phyloP scores from a whole-genome alignment of 2,113 vertebrate genomes.

The Semnornis frantzii region DNA sequence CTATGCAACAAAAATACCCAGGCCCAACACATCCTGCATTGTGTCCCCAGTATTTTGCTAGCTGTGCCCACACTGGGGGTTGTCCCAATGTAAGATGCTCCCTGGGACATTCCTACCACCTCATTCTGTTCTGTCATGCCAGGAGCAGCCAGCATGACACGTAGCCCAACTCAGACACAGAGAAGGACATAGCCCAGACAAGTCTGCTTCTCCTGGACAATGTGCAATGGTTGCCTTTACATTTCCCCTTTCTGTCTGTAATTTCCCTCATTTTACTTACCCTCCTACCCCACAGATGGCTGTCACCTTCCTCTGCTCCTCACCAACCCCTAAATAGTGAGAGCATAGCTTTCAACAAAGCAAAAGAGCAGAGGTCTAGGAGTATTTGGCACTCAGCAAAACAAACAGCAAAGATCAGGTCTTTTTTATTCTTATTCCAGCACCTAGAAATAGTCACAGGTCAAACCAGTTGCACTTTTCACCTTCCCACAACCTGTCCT shows the following conservation, averaged over 20 bases:
- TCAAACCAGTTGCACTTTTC: slow-evolving; percentile 18
- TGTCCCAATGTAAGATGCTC: background rate
- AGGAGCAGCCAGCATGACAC: background rate
- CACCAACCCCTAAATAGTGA: background rate
- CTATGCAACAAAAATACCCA: background rate
- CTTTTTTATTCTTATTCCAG: background rate
- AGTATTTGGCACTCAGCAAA: background rate
- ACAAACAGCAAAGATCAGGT: background rate
- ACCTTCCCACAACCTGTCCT: background rate
- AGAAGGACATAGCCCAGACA: background rate
- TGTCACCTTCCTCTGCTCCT: background rate
- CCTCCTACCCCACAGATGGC: background rate
- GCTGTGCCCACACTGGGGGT: background rate
- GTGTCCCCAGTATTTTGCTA: background rate
- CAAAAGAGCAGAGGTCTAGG: background rate
- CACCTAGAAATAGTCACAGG: background rate
- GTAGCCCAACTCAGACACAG: background rate
- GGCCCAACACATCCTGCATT: background rate
- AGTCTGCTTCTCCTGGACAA: background rate
- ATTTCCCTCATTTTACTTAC: background rate
- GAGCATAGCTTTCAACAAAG: background rate
- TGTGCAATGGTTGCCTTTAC: background rate
- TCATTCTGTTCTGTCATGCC: background rate
- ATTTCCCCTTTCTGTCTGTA: background rate
- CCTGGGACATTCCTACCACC: background rate